A percentile compares a stretch with the other conserved stretches of the same genome.
phyloP scores from a whole-genome alignment of 2,888 invertebrate genomes.

The Drosophila bunnanda region DNA sequence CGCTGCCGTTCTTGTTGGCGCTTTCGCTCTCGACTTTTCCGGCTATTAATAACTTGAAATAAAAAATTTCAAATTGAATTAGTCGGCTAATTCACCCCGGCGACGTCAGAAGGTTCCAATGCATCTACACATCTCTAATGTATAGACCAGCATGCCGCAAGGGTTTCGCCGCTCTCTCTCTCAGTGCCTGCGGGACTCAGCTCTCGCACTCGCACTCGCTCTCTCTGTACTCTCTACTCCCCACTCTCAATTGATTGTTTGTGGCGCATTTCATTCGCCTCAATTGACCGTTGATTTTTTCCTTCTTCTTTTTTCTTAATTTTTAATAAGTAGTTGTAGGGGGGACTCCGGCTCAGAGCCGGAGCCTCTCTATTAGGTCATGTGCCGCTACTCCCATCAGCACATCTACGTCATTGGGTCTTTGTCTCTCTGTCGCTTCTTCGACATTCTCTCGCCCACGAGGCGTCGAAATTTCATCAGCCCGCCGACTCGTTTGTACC shows the following conservation, averaged over 20 bases:
- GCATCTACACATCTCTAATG: constrained; percentile 10
- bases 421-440: background rate
- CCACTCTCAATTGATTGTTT: constrained; percentile 42
- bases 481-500: constrained; percentile 10
- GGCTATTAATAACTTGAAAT: constrained; percentile 39
- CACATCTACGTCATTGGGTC: constrained; percentile 29
- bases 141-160: background rate
- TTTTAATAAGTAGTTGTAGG: background rate
- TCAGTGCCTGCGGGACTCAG: background rate
- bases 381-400: constrained; percentile 17
- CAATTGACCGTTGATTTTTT: constrained; percentile 46
- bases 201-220: background rate
- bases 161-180: background rate
- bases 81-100: constrained; percentile 20
- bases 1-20: background rate
- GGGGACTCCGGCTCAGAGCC: constrained; percentile 11
- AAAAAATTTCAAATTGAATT: constrained; percentile 34
- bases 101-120: constrained; percentile 35
- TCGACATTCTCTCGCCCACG: constrained; percentile 23
- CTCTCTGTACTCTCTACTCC: constrained; percentile 4
- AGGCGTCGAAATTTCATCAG: constrained; percentile 37
- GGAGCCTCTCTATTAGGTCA: constrained; percentile 22
- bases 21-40: background rate
- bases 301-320: background rate
- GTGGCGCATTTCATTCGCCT: constrained; percentile 44